These are phyloP conservation scores for Phragmatobia fuliginosa DNA, from an alignment of 2,888 invertebrate genomes.

Conservation along the genomic window DNA sequence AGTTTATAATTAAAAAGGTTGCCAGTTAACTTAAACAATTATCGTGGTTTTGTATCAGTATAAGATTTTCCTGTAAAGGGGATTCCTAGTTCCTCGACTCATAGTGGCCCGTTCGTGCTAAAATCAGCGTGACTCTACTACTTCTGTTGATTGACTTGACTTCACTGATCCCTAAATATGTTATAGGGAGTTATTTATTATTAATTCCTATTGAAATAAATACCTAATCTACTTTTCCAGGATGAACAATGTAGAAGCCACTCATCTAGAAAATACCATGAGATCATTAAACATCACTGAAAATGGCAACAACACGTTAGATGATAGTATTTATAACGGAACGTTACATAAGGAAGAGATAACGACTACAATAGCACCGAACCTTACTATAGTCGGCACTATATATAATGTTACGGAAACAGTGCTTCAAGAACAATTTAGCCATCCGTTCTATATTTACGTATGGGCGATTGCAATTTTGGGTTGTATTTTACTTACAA, in stretches of 20 bases:
- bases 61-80: too few relatives aligned
- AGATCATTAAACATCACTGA: slow-evolving; percentile 17
- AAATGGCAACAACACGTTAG: slow-evolving; percentile 23
- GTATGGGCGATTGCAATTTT: slow-evolving; percentile 88
- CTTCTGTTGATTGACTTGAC: too few relatives aligned
- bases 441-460: slow-evolving; percentile 78
- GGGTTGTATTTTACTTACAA: slow-evolving; percentile 87
- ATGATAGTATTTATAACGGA: slow-evolving; percentile 28
- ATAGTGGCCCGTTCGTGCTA: too few relatives aligned
- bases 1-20: too few relatives aligned
- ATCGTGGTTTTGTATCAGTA: too few relatives aligned
- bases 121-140: too few relatives aligned
- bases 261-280: slow-evolving; percentile 23
- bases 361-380: slow-evolving; percentile 39
- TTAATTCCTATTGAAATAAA: neutral
- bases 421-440: slow-evolving; percentile 50
- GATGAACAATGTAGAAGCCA: slow-evolving; percentile 77
- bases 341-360: slow-evolving; percentile 25
- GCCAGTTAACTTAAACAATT: too few relatives aligned
- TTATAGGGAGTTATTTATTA: neutral
- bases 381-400: slow-evolving; percentile 66
- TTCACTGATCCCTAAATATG: neutral
- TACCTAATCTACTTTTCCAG: slow-evolving; percentile 50
- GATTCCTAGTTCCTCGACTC: too few relatives aligned
- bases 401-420: slow-evolving; percentile 60